phyloP scores from a whole-genome alignment of 2,888 invertebrate species.

The Clostera curtula region DNA sequence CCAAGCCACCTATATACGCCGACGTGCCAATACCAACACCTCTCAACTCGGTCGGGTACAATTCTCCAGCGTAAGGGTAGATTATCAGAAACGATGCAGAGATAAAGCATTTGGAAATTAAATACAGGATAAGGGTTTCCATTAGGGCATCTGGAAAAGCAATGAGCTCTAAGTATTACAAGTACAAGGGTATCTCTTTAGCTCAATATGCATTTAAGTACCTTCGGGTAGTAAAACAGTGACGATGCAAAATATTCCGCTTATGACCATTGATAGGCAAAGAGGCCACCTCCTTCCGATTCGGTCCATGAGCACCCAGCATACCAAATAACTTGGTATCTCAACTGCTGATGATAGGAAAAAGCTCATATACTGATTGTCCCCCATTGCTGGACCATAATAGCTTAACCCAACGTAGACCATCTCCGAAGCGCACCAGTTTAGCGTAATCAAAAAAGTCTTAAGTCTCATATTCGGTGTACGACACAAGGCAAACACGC shows the following conservation, averaged over 20 bases:
- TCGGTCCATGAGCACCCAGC: slow-evolving; percentile 92
- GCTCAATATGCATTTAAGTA: slow-evolving; percentile 41
- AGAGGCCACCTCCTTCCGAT: slow-evolving; percentile 93
- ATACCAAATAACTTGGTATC: slow-evolving; percentile 90
- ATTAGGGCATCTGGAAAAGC: slow-evolving; percentile 79
- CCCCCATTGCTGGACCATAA: slow-evolving; percentile 91
- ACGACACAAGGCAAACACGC: slow-evolving; percentile 79
- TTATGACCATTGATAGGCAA: slow-evolving; percentile 88
- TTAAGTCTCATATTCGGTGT: slow-evolving; percentile 94
- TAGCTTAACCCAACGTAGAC: slow-evolving; percentile 94
- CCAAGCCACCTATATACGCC: slow-evolving; percentile 92
- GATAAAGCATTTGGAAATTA: slow-evolving; percentile 90
- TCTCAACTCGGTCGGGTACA: slow-evolving; percentile 92
- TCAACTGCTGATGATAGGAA: slow-evolving; percentile 90
- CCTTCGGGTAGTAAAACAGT: slow-evolving; percentile 89
- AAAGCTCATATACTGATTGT: slow-evolving; percentile 91
- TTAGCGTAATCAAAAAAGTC: slow-evolving; percentile 88
- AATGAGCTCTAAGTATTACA: slow-evolving; percentile 12
- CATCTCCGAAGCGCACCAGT: slow-evolving; percentile 95
- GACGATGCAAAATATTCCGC: slow-evolving; percentile 88
- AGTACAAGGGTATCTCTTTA: slow-evolving; percentile 8
- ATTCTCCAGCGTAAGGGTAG: slow-evolving; percentile 93
- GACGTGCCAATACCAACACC: slow-evolving; percentile 94
- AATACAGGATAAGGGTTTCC: slow-evolving; percentile 83
- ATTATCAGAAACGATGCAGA: slow-evolving; percentile 94